Base-by-base conservation (phyloP, 1,140 invertebrate species). In the Mesaphorura yosii region DNA sequence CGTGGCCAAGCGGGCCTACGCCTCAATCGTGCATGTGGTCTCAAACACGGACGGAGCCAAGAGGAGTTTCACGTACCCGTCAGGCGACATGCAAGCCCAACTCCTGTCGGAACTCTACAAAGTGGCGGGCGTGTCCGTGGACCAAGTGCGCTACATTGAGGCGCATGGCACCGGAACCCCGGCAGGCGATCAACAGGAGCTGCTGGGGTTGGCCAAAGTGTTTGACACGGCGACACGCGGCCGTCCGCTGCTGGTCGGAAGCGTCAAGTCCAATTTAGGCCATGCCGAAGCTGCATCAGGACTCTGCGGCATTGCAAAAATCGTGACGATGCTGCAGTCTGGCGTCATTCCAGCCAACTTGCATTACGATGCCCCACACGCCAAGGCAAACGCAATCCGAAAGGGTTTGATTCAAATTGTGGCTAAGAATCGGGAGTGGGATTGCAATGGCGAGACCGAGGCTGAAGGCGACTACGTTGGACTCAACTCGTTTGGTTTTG, bases 181-280 rank as follows among this genome's bases (percentile, higher is more conserved):
- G 37, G 40, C 34, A 2, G 48, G 54, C 7, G 40, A 57, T 29
- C 44, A 25, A 54, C 87, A 94, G 68, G 92, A 97, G 72, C 67
- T 89, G 1, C 76, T 80, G 62, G 84, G 87, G 0, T 79, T 96
- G n/a, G 81, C 87, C 17, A 78, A 81, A 60, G 76, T 90, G 2
- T 83, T 94, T 64, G 77, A 74, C 3, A 77, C 77, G 4, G 71
- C 82, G 19, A 72, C 63, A 0, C 63, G 65, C 15, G 52, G 49
- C 4, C 72, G 69, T 1, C 86, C 90, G 0, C 71, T 97, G 0
- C 68, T 77, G 26, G 83, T 96, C 58, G 92, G 92, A 3, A 88
- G 90, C 0, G 76, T 92, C 0, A 97, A 97, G 67, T 90, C 89
- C 0, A 95, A 95, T 68, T 76, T 94, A 65, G 93, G 93, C 0